Conservation (phyloP, 2,797 vertebrate species). For the Karalla daura region DNA sequence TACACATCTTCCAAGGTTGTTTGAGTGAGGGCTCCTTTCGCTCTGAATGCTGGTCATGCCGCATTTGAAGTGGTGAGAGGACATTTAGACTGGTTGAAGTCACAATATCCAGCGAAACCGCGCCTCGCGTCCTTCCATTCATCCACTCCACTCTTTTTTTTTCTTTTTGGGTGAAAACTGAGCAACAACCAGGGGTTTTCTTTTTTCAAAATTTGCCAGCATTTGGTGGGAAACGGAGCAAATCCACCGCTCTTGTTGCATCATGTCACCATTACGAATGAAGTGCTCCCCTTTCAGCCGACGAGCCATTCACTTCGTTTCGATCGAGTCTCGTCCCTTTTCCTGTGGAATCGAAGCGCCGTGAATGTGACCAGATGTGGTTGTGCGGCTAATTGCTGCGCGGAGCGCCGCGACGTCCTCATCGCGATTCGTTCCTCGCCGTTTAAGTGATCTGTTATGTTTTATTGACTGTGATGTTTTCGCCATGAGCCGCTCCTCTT, state of each 20-base stretch:
- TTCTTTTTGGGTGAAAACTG: neutral
- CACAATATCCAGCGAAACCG: conserved; percentile 9
- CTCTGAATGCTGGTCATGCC: conserved; percentile 1
- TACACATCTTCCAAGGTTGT: neutral
- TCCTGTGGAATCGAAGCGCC: conserved; percentile 7
- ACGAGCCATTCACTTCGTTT: conserved; percentile 12
- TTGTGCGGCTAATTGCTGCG: conserved; percentile 34
- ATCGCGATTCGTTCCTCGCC: conserved; percentile 34
- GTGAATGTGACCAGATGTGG: conserved; percentile 39
- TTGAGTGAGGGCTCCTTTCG: neutral
- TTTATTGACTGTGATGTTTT: conserved; percentile 30
- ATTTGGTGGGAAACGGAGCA: too few relatives aligned
- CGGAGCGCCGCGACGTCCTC: conserved; percentile 47
- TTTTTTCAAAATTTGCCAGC: conserved; percentile 6
- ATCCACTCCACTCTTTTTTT: neutral
- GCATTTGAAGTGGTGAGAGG: conserved; percentile 13
- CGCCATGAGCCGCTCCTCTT: conserved; percentile 22
- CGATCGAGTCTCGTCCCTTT: neutral
- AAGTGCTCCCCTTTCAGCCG: conserved; percentile 3
- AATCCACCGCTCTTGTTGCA: neutral
- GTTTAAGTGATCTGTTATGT: conserved; percentile 48
- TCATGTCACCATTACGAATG: conserved; percentile 8
- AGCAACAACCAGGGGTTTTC: neutral
- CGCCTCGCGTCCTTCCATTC: neutral
- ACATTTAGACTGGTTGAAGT: conserved; percentile 3